Evolutionary conservation across 1,140 invertebrate species (phyloP).

Genomic region (Heterodera schachtii): DNA sequence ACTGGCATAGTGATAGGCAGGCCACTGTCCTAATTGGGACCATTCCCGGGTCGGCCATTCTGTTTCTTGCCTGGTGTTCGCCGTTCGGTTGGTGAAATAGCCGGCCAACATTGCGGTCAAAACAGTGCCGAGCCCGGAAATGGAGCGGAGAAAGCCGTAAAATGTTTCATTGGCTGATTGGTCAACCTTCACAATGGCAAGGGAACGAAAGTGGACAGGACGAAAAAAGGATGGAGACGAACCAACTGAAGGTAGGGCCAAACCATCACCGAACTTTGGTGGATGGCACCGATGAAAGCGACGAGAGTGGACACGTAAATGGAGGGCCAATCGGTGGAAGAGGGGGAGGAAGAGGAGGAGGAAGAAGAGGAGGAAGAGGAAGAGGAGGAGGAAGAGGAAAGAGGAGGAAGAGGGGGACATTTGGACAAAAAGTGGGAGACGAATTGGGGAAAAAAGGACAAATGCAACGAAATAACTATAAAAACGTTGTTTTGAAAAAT

Average conservation of each 20-base stretch:
- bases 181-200: slow-evolving; percentile 27
- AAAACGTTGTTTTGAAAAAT: too few species aligned
- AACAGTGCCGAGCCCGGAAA: slow-evolving; percentile 50
- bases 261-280: slow-evolving; percentile 39
- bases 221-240: not conserved
- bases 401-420: not conserved
- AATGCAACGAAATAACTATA: too few species aligned
- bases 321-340: slow-evolving; percentile 41
- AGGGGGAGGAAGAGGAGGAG: not conserved
- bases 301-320: slow-evolving; percentile 55
- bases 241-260: slow-evolving; percentile 50
- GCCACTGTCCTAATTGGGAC: not conserved
- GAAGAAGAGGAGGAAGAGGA: too few species aligned
- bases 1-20: too few species aligned
- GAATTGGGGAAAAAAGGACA: too few species aligned
- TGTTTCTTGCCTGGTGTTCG: not conserved
- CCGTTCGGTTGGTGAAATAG: slow-evolving; percentile 33
- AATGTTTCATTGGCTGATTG: slow-evolving; percentile 50
- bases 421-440: too few species aligned
- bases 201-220: too few species aligned
- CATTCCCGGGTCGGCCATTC: not conserved
- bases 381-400: not conserved
- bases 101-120: slow-evolving; percentile 47
- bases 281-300: slow-evolving; percentile 49
- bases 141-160: slow-evolving; percentile 50